phyloP scores from a whole-genome alignment of 64 coral and sea anemone species.

The Montipora efflorescens region DNA sequence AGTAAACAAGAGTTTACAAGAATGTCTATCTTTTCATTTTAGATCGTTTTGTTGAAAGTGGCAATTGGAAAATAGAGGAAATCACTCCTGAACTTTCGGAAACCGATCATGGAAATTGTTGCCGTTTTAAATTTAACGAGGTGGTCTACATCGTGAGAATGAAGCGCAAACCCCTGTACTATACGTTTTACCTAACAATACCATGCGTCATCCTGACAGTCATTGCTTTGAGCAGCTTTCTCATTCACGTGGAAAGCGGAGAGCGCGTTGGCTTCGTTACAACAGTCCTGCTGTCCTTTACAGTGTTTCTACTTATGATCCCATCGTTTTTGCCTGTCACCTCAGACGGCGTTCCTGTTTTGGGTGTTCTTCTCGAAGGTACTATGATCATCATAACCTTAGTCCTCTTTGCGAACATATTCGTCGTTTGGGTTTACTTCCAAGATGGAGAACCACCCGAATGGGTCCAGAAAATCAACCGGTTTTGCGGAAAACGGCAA shows the following conservation, averaged over 20 bases:
- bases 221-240: conserved; percentile 52
- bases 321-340: conserved; percentile 40
- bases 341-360: conserved; percentile 40
- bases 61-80: conserved; percentile 20
- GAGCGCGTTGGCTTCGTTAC: conserved; percentile 75
- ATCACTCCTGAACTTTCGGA: not conserved
- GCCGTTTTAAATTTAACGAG: conserved; percentile 13
- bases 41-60: conserved; percentile 45
- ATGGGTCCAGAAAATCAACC: not conserved
- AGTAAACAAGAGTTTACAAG: no score
- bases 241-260: conserved; percentile 67
- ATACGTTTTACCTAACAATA: conserved; percentile 50
- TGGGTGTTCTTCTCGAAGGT: conserved; percentile 41
- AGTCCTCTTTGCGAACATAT: conserved; percentile 40
- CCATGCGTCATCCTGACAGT: conserved; percentile 15
- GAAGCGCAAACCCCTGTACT: conserved; percentile 24
- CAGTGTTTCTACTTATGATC: conserved; percentile 62
- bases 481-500: not conserved
- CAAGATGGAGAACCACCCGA: conserved; percentile 34
- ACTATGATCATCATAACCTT: conserved; percentile 27
- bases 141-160: conserved; percentile 31
- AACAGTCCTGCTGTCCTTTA: conserved; percentile 59
- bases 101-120: conserved; percentile 60
- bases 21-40: conserved; percentile 1
- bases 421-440: conserved; percentile 23